A percentile compares a stretch with the other conserved stretches of the same genome.
Evolutionary conservation across 2,113 vertebrate species (phyloP).

Genomic region (Notothenia rossii): DNA sequence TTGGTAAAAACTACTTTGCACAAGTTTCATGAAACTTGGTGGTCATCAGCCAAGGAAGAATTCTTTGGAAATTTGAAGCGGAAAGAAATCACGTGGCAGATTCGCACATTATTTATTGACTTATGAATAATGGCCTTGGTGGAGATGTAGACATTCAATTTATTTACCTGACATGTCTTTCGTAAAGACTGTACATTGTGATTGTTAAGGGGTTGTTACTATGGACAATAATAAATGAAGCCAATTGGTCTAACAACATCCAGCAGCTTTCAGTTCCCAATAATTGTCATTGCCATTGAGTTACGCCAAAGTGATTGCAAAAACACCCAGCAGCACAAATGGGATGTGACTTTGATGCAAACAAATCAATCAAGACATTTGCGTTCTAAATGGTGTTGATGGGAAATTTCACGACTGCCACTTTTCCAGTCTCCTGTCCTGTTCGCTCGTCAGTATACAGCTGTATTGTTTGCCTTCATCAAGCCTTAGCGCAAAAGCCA

Average conservation of each 20-base stretch:
- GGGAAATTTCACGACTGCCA: conserved; percentile 29
- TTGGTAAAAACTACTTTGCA: too few species aligned
- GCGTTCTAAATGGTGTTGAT: not conserved
- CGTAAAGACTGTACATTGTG: not conserved
- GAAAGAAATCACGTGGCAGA: too few species aligned
- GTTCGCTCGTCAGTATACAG: conserved; percentile 58
- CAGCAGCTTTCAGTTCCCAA: conserved; percentile 10
- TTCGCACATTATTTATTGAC: too few species aligned
- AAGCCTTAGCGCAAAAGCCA: conserved; percentile 69
- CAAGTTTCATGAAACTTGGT: too few species aligned
- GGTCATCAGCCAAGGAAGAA: too few species aligned
- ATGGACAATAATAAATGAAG: conserved; percentile 1
- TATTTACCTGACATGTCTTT: not conserved
- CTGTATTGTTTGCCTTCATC: conserved; percentile 75
- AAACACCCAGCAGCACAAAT: conserved; percentile 24
- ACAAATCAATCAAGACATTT: conserved; percentile 6
- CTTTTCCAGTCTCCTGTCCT: conserved; percentile 31
- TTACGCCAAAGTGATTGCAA: conserved; percentile 28
- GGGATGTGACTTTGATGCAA: conserved; percentile 5
- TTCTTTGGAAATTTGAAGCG: too few species aligned
- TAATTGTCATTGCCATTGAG: conserved; percentile 4
- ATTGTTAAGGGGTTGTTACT: not conserved
- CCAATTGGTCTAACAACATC: conserved; percentile 13
- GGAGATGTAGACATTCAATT: not conserved
- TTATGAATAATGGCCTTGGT: too few species aligned